Conservation (phyloP, 2,113 vertebrate species). For the Dipodomys spectabilis region DNA sequence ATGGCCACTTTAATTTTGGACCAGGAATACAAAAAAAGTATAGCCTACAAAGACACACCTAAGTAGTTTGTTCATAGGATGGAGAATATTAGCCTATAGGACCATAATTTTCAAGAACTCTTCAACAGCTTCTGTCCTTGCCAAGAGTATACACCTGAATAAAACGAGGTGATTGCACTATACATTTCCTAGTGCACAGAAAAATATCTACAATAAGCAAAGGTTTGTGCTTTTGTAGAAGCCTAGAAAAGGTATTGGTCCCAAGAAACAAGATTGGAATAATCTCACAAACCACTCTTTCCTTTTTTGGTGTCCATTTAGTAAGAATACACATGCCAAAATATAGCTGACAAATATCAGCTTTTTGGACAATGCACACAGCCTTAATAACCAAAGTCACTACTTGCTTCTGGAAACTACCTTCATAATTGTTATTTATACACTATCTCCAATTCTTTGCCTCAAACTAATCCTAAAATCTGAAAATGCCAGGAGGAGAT, state of each 20-base stretch:
- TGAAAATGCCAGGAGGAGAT: neutral
- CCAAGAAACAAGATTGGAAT: neutral
- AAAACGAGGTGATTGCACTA: neutral
- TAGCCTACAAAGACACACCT: neutral
- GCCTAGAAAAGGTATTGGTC: neutral
- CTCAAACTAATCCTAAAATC: neutral
- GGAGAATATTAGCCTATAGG: neutral
- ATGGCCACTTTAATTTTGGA: neutral
- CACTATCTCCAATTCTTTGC: neutral
- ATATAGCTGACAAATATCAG: neutral
- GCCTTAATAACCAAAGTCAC: neutral
- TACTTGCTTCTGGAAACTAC: neutral
- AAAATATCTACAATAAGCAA: neutral
- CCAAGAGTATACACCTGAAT: neutral
- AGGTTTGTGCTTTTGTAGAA: neutral
- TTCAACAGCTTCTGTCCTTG: neutral
- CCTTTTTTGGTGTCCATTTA: neutral
- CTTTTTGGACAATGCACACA: neutral
- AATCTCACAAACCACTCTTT: neutral
- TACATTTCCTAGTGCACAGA: neutral
- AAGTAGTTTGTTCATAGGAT: neutral
- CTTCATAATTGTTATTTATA: constrained; percentile 16
- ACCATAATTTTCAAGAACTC: constrained; percentile 1
- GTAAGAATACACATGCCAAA: neutral
- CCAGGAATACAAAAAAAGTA: neutral